Evolutionary conservation across 1,140 invertebrate species (phyloP).

Genomic region (Brachionus paranguensis): DNA sequence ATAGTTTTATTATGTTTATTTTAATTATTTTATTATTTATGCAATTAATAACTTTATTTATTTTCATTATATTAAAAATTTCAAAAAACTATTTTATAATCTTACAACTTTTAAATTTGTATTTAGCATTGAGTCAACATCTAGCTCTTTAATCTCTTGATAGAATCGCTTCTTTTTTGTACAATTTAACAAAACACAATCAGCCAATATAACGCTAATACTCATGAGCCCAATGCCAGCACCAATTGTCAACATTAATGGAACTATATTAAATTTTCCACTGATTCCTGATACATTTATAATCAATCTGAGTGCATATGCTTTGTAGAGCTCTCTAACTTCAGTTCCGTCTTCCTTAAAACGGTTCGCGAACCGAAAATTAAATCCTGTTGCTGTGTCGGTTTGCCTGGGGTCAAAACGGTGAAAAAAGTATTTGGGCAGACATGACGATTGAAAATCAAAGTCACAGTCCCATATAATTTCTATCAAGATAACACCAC

Average conservation of each 20-base stretch:
- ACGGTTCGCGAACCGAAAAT: slow-evolving; percentile 59
- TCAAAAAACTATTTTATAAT: not conserved
- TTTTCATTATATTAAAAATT: not conserved
- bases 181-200: slow-evolving; percentile 36
- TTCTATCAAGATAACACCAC: slow-evolving; percentile 57
- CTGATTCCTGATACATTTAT: slow-evolving; percentile 57
- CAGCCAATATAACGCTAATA: slow-evolving; percentile 44
- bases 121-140: not conserved
- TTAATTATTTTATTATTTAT: no score
- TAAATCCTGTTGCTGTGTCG: slow-evolving; percentile 55
- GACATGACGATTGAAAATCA: slow-evolving; percentile 55
- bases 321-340: slow-evolving; percentile 57
- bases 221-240: slow-evolving; percentile 58
- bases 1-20: no score
- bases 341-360: slow-evolving; percentile 48
- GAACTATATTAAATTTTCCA: slow-evolving; percentile 58
- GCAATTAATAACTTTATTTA: no score
- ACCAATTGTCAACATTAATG: slow-evolving; percentile 58
- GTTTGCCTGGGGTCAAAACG: slow-evolving; percentile 48
- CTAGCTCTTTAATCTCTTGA: slow-evolving; percentile 31
- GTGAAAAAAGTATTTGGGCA: slow-evolving; percentile 57
- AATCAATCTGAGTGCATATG: slow-evolving; percentile 59
- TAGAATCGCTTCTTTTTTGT: slow-evolving; percentile 21
- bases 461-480: slow-evolving; percentile 60
- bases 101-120: not conserved